Base-by-base conservation (phyloP, 1,140 invertebrate species). In the Rhopalosiphum maidis region DNA sequence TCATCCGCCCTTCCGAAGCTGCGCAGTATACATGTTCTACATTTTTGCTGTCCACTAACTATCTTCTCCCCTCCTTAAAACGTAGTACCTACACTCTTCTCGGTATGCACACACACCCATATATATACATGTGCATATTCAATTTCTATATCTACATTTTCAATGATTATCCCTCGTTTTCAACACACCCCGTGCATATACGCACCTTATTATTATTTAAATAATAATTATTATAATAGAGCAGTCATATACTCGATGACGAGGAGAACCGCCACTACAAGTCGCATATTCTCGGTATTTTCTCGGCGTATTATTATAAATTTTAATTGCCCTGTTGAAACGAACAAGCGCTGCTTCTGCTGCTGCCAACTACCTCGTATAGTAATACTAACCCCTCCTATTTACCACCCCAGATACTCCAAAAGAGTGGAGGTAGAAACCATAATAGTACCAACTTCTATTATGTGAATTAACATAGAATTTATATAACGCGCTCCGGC, bases 171-270 rank as follows among this genome's bases (percentile, higher is more conserved):
- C 43, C 23, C 86, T 48, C 86, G 86, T 88, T 89, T 89, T 89
- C n/a, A 22, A 37, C 48, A 25, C 88, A 35, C 48, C n/a, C 88
- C 88, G 35, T 23, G 35, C 7, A 41, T 48, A 54, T 41, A 5
- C 87, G 15, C 22, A n/a, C 87, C 87, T 89, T 89, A 89, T 89
- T 54, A 89, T 54, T 51, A 88, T 54, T 48, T 48, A 48, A 51
- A 88, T 88, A 51, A 88, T 88, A 51, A 88, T 88, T 88, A 88
- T 37, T 88, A 88, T n/a, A 88, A 88, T 46, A 46, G 43, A 87
- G 85, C 85, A 87, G 43, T 88, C 43, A 30, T n/a, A 37, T 83
- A 85, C 83, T 85, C 37, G 85, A 87, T 46, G 86, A 88, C 46
- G 43, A 88, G 30, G 86, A 88, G 25, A 77, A 77, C 60, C 46